Conservation (phyloP, 1,140 invertebrate genomes). For the Eurosta solidaginis region DNA sequence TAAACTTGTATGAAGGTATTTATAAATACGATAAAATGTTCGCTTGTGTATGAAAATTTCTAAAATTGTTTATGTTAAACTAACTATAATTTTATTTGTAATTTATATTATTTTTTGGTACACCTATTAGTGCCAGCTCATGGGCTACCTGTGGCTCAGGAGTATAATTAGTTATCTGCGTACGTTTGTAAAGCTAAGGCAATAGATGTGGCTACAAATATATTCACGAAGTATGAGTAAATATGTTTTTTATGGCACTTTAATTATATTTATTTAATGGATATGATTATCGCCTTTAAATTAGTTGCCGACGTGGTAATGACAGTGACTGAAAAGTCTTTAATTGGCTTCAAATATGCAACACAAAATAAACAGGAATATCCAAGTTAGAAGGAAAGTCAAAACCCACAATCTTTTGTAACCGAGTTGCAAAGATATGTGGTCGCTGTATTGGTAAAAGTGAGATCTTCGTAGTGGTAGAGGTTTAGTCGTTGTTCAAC, state of each 20-base stretch:
- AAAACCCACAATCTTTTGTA: too few relatives aligned
- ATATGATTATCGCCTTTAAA: background rate
- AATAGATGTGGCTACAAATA: too few relatives aligned
- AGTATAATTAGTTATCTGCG: too few relatives aligned
- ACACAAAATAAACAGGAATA: too few relatives aligned
- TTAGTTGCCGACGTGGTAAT: background rate
- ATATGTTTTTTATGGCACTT: background rate
- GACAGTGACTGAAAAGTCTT: background rate
- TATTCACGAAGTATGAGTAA: background rate
- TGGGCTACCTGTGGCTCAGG: background rate
- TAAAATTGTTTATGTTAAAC: background rate
- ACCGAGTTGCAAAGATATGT: too few relatives aligned
- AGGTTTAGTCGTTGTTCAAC: too few relatives aligned
- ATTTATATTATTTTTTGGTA: conserved; percentile 13
- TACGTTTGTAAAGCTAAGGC: too few relatives aligned
- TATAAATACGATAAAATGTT: background rate
- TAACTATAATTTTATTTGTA: background rate
- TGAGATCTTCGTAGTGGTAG: too few relatives aligned
- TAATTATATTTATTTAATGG: conserved; percentile 1
- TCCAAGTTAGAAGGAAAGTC: too few relatives aligned
- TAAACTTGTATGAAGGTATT: background rate
- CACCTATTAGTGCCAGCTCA: background rate
- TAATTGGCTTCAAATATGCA: too few relatives aligned
- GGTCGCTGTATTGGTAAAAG: too few relatives aligned
- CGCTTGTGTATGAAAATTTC: background rate